Base-by-base conservation (phyloP, 1,140 invertebrate species). In the Penaeus chinensis region DNA sequence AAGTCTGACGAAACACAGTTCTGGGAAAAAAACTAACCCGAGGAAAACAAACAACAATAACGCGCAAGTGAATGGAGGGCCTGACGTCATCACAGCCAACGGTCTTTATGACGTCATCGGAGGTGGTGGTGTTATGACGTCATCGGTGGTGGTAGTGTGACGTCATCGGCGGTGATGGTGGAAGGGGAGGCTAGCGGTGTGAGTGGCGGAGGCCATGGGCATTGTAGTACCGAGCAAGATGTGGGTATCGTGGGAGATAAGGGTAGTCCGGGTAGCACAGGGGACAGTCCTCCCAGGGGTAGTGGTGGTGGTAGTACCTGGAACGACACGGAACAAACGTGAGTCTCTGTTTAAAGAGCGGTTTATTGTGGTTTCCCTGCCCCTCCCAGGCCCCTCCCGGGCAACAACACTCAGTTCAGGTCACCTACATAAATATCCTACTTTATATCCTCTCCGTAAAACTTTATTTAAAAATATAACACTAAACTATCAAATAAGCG, bases 261-360 rank as follows among this genome's bases (percentile, higher is more conserved):
- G 32, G 78, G 82, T 84, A 84, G 24, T 84, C 42, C 20, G 85
- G 66, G 66, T 81, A 82, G 37, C 85, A 87, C 54, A 87, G 79
- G 5, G 85, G 85, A n/a, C 85, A 87, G 65, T 87, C 85, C 78
- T 87, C 85, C 85, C 85, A 87, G 37, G 85, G 85, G 79, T 87
- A 66, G 66, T 82, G 78, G 65, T 74, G 85, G 79, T 82, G 85
- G 66, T 87, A 74, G 54, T 87, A 87, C 65, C 79, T 82, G 85
- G 18, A 47, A 27, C 22, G 27, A 65, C 27, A 24, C 5, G 27
- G 37, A 37, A 47, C 24, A 65, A 13, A 37, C 3, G 47, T 81
- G 7, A 82, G 60, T 18, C n/a, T 62, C 11, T 0, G 63, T 18
- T 7, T 11, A 32, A 19, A 24, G 3, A 11, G 10, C 18, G 7